Evolutionary conservation across 2,797 vertebrate genomes (phyloP).

Genomic region (Falco naumanni): DNA sequence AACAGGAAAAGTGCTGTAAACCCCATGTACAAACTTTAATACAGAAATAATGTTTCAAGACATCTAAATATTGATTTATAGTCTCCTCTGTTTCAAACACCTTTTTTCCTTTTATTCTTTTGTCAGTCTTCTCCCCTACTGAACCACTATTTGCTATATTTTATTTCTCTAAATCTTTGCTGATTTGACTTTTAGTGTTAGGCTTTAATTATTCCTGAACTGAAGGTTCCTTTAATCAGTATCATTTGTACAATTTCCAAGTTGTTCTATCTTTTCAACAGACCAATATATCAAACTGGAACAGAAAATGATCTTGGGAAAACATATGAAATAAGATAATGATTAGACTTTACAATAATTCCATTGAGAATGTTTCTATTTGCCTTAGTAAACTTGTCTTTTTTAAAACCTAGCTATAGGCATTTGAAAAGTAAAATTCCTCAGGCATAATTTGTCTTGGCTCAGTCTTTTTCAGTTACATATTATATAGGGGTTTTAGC

Average conservation of each 20-base stretch:
- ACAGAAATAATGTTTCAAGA: not conserved
- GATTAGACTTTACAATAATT: not conserved
- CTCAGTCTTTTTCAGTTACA: not conserved
- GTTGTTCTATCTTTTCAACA: not conserved
- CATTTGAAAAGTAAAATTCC: not conserved
- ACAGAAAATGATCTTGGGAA: not conserved
- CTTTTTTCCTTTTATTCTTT: not conserved
- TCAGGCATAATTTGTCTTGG: not conserved
- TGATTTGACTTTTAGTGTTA: not conserved
- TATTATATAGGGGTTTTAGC: not conserved
- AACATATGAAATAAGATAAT: not conserved
- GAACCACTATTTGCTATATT: not conserved
- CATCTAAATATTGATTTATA: not conserved
- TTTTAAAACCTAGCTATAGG: not conserved
- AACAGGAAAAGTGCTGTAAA: not conserved
- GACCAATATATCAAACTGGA: not conserved
- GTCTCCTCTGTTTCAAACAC: not conserved
- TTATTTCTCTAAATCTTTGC: not conserved
- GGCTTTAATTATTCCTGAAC: not conserved
- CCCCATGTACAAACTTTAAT: not conserved
- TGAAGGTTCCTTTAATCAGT: not conserved
- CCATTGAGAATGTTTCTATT: not conserved
- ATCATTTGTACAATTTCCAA: not conserved
- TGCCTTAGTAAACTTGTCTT: not conserved
- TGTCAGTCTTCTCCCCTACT: not conserved